Base-by-base conservation (phyloP, 2,113 vertebrate genomes). In the Cyanocitta stelleri region DNA sequence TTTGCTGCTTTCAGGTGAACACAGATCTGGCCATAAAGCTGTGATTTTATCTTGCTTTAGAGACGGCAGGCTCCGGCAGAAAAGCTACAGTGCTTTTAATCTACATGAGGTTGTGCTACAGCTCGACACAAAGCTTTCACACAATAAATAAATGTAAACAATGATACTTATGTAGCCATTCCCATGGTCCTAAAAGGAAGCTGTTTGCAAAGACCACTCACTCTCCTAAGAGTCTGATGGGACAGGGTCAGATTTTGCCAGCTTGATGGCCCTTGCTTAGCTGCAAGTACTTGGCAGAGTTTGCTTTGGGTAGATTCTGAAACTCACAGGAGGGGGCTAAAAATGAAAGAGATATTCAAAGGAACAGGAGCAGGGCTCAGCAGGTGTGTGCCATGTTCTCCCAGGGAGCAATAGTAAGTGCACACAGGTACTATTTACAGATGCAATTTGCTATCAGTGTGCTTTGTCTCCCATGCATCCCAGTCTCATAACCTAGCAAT, bases 321-420 rank as follows among this genome's bases (percentile, higher is more conserved):
- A 48, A 10, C 30, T 44, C 26, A n/a, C 4, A 66, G 22, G 29
- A 52, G 30, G 5, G 23, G 75, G 32, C 3, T 22, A 32, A 58
- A 49, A 54, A 35, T 9, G 14, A 44, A 14, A 24, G 32, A 33
- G 32, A 33, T 29, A 33, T 8, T 41, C 2, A 2, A 75, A 72
- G 16, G 5, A 9, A 61, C 9, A 46, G 0, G 1, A 85, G 24
- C 20, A 41, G 21, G 75, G 27, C 9, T 26, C 1, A 5, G 43
- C 22, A 89, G 41, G 29, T 13, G 6, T 30, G 32, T 30, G 44
- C 6, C 16, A 18, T 9, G 29, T 14, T 49, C 13, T 85, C 68
- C 54, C 58, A 61, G 9, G 61, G 8, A 82, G 32, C 49, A 64
- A 29, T 30, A 69, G 1, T 8, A 58, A 37, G 13, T 10, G 11